Evolutionary conservation across 2,797 vertebrate genomes (phyloP), one percentile per base, ranked within the genome.

Genomic region (Mormyrus hasselquistii): DNA sequence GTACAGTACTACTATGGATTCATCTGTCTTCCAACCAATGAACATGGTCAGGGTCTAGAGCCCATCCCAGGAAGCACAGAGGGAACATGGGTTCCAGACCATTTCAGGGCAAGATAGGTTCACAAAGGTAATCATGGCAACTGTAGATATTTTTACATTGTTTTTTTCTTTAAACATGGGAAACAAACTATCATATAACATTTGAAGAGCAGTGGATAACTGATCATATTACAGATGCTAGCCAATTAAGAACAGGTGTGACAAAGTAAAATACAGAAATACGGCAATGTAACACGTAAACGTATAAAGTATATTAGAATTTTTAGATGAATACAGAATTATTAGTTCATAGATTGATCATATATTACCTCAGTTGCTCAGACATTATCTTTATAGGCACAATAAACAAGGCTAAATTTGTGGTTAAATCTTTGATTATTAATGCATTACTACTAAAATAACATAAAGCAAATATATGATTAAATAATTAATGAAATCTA

Each of bases 101-200:
- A 47, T 82, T 47, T 44, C 41, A 44, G 76, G 38, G 19, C 41
- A 44, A 82, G 19, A 85, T 22, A 25, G 49, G 5, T 53, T 85
- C 83, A 50, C 83, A 85, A 4, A 50, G 47, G 83, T 85, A 85
- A 85, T 85, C 38, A 57, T 79, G 38, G 5, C 16, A 59, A 44
- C 85, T 87, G 84, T 57, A 86, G 19, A 55, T 57, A 86, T 86
- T 34, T 86, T 55, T 8, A 16, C 34, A 34, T 3, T n/a, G 12
- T 59, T 57, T 16, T 55, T 59, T 87, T 87, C 34, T 87, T 87
- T 57, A 34, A 89, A 86, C 29, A 55, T 25, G 44, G 73, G 55
- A 89, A 52, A 65, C 44, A 41, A 69, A 52, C 8, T 47, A 19
- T 85, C 55, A 38, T 50, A 29, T 89, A 47, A 29, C 44, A 89